Evolutionary conservation across 2,113 vertebrate genomes (phyloP).

Genomic region (Ciconia boyciana): DNA sequence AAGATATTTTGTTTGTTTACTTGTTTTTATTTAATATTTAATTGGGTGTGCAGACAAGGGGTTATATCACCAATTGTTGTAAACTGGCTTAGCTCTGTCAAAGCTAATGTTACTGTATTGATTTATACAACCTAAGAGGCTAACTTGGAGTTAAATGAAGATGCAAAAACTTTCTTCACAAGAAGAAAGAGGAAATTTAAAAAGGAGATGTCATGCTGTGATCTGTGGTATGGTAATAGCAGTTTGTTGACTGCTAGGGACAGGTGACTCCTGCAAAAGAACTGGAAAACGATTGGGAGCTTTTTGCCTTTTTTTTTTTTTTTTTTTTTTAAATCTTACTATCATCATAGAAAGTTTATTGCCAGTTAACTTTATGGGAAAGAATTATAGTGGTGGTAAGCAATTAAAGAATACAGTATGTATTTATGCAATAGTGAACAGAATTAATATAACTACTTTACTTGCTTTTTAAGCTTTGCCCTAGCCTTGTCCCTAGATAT

Average conservation of each 20-base stretch:
- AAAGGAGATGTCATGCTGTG: not conserved
- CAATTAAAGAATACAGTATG: conserved; percentile 47
- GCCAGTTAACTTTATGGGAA: conserved; percentile 64
- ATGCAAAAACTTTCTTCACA: not conserved
- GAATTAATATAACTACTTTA: not conserved
- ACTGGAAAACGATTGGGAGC: not conserved
- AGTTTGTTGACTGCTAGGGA: not conserved
- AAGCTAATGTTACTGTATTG: not conserved
- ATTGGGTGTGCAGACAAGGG: not conserved
- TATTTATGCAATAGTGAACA: conserved; percentile 31
- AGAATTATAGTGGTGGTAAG: not conserved
- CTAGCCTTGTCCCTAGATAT: conserved; percentile 12
- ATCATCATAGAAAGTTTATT: conserved; percentile 55
- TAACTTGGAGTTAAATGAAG: not conserved
- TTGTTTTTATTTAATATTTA: conserved; percentile 22
- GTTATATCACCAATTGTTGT: not conserved
- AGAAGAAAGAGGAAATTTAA: not conserved
- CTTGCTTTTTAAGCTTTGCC: conserved; percentile 14
- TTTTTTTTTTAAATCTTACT: conserved; percentile 28
- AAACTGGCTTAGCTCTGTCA: not conserved
- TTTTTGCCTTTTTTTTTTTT: not conserved
- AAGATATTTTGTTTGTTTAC: not conserved
- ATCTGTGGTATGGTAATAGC: not conserved
- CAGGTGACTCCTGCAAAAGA: conserved; percentile 5
- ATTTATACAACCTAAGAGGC: not conserved